These are phyloP conservation scores for Alexandromys fortis DNA, from an alignment of 2,113 vertebrate species.

Conservation along the genomic window DNA sequence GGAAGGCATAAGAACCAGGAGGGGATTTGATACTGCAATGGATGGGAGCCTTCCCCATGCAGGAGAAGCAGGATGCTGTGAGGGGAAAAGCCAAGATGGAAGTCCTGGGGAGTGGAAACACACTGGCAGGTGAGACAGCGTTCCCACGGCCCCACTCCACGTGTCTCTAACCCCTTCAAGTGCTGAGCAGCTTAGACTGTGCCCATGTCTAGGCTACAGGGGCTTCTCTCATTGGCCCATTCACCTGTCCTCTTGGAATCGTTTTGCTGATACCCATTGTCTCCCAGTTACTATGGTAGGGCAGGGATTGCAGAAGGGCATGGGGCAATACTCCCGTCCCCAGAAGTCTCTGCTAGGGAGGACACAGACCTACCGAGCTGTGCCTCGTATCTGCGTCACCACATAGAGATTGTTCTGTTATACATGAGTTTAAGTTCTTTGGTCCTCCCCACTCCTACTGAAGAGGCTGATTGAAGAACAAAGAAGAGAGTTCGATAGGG, in stretches of 20 bases:
- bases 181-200: not conserved
- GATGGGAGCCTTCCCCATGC: not conserved
- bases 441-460: not conserved
- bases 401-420: not conserved
- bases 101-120: not conserved
- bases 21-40: not conserved
- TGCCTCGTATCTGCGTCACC: not conserved
- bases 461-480: not conserved
- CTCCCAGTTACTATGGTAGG: too few relatives aligned
- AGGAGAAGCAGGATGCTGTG: not conserved
- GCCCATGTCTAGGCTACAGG: rapidly evolving
- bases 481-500: not conserved
- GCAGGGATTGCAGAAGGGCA: not conserved
- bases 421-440: not conserved
- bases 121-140: not conserved
- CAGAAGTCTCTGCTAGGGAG: not conserved
- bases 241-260: not conserved
- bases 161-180: too few relatives aligned
- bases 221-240: not conserved
- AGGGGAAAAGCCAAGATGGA: too few relatives aligned
- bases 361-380: not conserved
- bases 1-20: not conserved
- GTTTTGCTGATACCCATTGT: not conserved
- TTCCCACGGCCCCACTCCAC: not conserved
- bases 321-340: rapidly evolving